phyloP scores from a whole-genome alignment of 2,888 invertebrate genomes.

The Alloscopus bannaensis region DNA sequence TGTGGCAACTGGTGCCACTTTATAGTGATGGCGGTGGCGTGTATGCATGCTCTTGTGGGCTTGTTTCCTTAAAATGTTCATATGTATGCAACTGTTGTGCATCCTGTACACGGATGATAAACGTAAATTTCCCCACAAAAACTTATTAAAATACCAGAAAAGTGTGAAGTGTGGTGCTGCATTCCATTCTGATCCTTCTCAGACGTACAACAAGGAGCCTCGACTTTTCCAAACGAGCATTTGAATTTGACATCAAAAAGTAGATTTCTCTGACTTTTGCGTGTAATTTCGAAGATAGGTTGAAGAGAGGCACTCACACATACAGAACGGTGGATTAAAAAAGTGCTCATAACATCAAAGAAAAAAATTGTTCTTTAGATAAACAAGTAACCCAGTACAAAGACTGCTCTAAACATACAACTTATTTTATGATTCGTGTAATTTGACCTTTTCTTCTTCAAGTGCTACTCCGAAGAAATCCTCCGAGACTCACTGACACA shows the following conservation, averaged over 20 bases:
- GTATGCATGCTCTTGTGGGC: too few species aligned
- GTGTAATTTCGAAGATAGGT: slow-evolving; percentile 18
- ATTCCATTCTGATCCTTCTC: background rate
- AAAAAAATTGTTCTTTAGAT: background rate
- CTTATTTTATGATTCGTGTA: slow-evolving; percentile 14
- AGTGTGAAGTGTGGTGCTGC: slow-evolving; percentile 22
- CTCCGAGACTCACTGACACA: slow-evolving; percentile 42
- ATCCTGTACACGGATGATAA: too few species aligned
- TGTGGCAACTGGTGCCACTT: too few species aligned
- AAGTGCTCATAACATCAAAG: background rate
- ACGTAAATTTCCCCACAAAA: slow-evolving; percentile 9
- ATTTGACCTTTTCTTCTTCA: slow-evolving; percentile 20
- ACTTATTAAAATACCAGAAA: slow-evolving; percentile 37
- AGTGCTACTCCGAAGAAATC: background rate
- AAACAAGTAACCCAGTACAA: background rate
- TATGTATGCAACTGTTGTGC: background rate
- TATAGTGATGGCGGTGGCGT: too few species aligned
- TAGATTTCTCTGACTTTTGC: slow-evolving; percentile 51
- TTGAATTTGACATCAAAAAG: slow-evolving; percentile 48
- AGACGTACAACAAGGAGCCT: background rate
- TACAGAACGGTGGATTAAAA: too few species aligned
- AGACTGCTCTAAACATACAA: background rate
- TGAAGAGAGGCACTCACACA: background rate
- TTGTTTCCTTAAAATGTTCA: too few species aligned
- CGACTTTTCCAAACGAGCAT: background rate